phyloP scores from a whole-genome alignment of 2,888 invertebrate genomes.

The Chloroclysta siterata region DNA sequence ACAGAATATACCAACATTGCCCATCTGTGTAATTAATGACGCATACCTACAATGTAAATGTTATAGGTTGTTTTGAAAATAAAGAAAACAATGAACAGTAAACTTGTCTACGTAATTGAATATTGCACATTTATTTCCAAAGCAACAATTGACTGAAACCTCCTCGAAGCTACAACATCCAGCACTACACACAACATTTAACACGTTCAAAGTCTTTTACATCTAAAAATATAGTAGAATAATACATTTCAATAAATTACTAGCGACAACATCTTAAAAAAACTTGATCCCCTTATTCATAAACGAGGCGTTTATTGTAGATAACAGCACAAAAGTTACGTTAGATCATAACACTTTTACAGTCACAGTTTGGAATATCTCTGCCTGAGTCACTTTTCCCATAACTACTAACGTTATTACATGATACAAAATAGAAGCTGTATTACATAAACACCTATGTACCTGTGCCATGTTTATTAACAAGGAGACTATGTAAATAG shows the following conservation, averaged over 20 bases:
- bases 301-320: not conserved
- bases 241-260: slow-evolving; percentile 35
- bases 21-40: not conserved
- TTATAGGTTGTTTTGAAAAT: not conserved
- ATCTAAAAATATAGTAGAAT: slow-evolving; percentile 43
- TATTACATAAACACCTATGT: not conserved
- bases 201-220: slow-evolving; percentile 36
- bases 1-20: not conserved
- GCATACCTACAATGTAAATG: no score
- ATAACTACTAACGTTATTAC: not conserved
- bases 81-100: slow-evolving; percentile 3
- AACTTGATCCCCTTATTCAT: slow-evolving; percentile 8
- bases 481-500: not conserved
- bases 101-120: slow-evolving; percentile 6
- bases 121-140: slow-evolving; percentile 44
- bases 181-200: slow-evolving; percentile 33
- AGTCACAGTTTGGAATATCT: not conserved
- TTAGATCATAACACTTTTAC: not conserved
- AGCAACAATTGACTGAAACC: slow-evolving; percentile 56
- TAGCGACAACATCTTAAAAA: slow-evolving; percentile 19
- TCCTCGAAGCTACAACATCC: slow-evolving; percentile 51
- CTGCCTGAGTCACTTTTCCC: not conserved
- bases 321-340: not conserved
- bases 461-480: not conserved
- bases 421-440: not conserved